These are phyloP conservation scores for Agrochola lychnidis DNA, from an alignment of 2,888 invertebrate genomes.

Conservation along the genomic window DNA sequence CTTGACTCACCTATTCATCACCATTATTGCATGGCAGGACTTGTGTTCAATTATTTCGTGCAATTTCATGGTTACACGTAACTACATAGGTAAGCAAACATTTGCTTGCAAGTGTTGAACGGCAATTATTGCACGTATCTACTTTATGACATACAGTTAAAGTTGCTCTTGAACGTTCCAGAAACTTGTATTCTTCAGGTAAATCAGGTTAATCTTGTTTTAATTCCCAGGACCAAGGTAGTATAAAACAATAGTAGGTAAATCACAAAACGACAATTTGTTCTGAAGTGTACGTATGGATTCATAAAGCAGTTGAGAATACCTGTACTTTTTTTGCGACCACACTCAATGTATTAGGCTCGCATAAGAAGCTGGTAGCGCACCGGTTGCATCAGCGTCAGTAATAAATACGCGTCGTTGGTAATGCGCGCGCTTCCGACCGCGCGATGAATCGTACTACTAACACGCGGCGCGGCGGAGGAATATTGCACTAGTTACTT, in stretches of 20 bases:
- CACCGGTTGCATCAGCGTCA: slow-evolving; percentile 9
- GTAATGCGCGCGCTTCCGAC: slow-evolving; percentile 7
- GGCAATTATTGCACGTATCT: neutral
- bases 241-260: neutral
- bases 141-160: neutral
- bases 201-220: neutral
- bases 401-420: slow-evolving; percentile 6
- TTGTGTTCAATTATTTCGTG: no score
- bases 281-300: neutral
- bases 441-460: neutral
- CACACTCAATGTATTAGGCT: neutral
- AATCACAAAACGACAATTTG: neutral
- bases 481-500: neutral
- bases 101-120: no score
- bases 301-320: neutral
- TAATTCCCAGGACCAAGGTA: neutral
- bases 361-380: neutral
- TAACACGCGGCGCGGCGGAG: neutral
- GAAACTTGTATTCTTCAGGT: neutral
- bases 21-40: no score
- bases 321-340: neutral
- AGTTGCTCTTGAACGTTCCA: neutral
- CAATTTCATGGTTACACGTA: neutral
- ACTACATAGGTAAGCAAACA: neutral
- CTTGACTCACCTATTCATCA: no score